Conservation (phyloP, 2,888 invertebrate genomes). For the Palloptera scutellata region DNA sequence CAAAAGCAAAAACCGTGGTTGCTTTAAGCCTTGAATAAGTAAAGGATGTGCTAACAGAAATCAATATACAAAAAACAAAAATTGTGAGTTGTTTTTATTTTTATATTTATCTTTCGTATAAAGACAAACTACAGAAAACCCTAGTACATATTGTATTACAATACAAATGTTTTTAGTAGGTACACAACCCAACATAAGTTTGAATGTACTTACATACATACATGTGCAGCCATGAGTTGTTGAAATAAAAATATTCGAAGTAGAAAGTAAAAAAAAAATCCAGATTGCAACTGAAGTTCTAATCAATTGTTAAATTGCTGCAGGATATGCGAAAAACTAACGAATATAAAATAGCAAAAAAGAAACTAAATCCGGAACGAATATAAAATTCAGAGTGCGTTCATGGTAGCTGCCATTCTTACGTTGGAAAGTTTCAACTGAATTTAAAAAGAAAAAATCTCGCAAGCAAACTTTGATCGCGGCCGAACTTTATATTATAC, state of each 20-base stretch:
- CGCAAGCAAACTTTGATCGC: too few species aligned
- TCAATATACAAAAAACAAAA: too few species aligned
- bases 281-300: constrained; percentile 36
- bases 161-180: constrained; percentile 13
- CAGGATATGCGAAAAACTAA: constrained; percentile 26
- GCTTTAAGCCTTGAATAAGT: too few species aligned
- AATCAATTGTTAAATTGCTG: constrained; percentile 36
- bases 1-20: neutral
- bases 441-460: too few species aligned
- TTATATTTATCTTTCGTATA: neutral
- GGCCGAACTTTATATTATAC: too few species aligned
- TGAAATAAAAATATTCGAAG: too few species aligned
- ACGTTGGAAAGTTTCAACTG: too few species aligned
- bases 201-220: too few species aligned
- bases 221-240: too few species aligned
- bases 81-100: neutral
- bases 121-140: neutral
- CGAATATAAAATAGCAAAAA: neutral
- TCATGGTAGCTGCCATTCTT: too few species aligned
- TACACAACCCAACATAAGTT: neutral
- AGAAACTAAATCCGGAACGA: neutral
- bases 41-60: too few species aligned
- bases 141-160: constrained; percentile 24
- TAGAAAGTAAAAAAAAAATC: neutral
- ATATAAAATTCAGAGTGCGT: neutral